Base-by-base conservation (phyloP, 2,113 vertebrate genomes). In the Epinephelus lanceolatus region DNA sequence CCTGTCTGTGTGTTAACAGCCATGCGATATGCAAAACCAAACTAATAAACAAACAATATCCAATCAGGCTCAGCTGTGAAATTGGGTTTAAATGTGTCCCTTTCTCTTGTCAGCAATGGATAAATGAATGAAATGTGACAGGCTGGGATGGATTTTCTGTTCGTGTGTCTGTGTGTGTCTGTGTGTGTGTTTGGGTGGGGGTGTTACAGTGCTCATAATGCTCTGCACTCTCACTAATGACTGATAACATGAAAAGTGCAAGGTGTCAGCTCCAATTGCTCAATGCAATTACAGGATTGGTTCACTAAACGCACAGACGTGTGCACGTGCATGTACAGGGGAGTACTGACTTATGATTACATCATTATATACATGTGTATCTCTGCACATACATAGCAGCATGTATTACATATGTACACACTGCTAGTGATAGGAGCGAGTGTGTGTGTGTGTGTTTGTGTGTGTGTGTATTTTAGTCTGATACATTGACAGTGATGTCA, bases 171-270 rank as follows among this genome's bases (percentile, higher is more conserved):
- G 61, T 59, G 7, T 23, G 33, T 56, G 18, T 13, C 18, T 30
- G 17, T 45, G 42, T 37, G 25, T 18, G 51, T 18, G 63, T 66
- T 21, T 47, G 40, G 45, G 40, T 19, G 23, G 25, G 53, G 66
- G 75, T 84, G 86, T 90, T 80, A 78, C 56, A 76, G 83, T 83
- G 60, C 66, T 77, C 81, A 86, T 90, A 85, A 90, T 83, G 70
- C 71, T 75, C 62, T 84, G 75, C 88, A 84, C 90, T 91, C 81
- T 78, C 78, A 25, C 72, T 90, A 89, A 90, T 94, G 89, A 92
- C 86, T 81, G 86, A 93, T 89, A 91, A 90, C 80, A 81, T 76
- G 62, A 83, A 86, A 84, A 75, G 80, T 74, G 74, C 78, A 85
- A 83, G 85, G 87, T 93, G 88, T 92, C 90, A 86, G 59, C 75